Conservation (phyloP, 2,888 invertebrate species). For the Ennomos erosarius region DNA sequence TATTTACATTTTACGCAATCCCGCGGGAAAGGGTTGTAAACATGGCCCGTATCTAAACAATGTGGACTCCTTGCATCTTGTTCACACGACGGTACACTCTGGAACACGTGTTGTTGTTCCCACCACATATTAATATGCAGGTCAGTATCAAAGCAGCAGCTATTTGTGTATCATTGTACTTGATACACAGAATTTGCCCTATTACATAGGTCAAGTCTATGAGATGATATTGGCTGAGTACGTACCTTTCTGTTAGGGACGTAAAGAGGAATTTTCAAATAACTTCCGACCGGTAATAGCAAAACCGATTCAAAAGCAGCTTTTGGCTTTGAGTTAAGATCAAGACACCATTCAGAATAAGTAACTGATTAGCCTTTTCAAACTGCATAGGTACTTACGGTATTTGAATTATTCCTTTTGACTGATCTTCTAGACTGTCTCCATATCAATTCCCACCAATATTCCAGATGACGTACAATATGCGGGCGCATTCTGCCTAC, state of each 20-base stretch:
- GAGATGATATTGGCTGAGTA: too few species aligned
- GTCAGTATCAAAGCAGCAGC: slow-evolving; percentile 14
- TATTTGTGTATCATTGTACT: too few species aligned
- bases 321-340: too few species aligned
- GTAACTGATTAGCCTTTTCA: not conserved
- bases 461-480: slow-evolving; percentile 42
- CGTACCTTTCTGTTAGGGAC: too few species aligned
- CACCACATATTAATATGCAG: slow-evolving; percentile 47
- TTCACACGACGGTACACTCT: slow-evolving; percentile 62
- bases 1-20: slow-evolving; percentile 2
- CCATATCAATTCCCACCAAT: slow-evolving; percentile 31
- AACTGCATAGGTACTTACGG: slow-evolving; percentile 11
- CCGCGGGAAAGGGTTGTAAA: slow-evolving; percentile 27
- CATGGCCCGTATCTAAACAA: slow-evolving; percentile 48
- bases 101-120: slow-evolving; percentile 72
- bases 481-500: slow-evolving; percentile 70
- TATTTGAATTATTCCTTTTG: not conserved
- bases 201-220: too few species aligned
- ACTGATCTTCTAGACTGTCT: slow-evolving; percentile 13
- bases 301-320: too few species aligned
- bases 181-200: too few species aligned
- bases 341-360: too few species aligned
- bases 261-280: too few species aligned
- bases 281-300: too few species aligned
- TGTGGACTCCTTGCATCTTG: slow-evolving; percentile 56